Conservation (phyloP, 1,140 invertebrate species). For the Medauroidea extradentata region DNA sequence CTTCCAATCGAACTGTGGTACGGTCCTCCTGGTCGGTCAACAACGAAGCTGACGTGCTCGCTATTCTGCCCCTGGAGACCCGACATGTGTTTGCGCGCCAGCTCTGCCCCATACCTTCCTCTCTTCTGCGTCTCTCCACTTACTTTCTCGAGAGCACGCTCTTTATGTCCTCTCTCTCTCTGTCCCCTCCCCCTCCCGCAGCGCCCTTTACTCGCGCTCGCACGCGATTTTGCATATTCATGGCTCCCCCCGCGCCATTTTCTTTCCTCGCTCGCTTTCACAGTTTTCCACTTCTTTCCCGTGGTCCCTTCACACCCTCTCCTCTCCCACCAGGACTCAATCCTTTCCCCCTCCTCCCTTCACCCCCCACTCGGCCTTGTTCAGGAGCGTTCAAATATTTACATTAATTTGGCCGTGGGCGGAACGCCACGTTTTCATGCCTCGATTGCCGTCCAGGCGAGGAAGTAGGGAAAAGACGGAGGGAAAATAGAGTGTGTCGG, state of each 20-base stretch:
- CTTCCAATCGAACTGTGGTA: too few species aligned
- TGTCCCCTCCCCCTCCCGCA: background rate
- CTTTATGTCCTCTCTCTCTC: background rate
- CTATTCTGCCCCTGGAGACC: too few species aligned
- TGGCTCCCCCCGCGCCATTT: background rate
- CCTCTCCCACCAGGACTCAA: too few species aligned
- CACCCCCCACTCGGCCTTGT: background rate
- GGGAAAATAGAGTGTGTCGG: conserved; percentile 14
- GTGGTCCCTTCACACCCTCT: background rate
- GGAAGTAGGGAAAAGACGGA: conserved; percentile 11
- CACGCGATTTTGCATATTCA: background rate
- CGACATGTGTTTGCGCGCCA: background rate
- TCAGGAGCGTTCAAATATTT: too few species aligned
- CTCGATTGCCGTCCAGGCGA: conserved; percentile 4
- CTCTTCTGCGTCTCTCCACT: background rate
- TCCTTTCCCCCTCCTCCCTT: background rate
- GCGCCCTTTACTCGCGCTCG: background rate
- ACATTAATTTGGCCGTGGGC: too few species aligned
- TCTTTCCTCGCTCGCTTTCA: background rate
- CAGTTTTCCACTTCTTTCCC: background rate
- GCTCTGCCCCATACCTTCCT: background rate
- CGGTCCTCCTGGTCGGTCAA: too few species aligned
- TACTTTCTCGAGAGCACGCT: background rate
- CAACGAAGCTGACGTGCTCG: too few species aligned
- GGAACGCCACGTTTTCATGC: too few species aligned